Evolutionary conservation across 2,113 vertebrate genomes (phyloP).

Genomic region (Pseudopipra pipra): DNA sequence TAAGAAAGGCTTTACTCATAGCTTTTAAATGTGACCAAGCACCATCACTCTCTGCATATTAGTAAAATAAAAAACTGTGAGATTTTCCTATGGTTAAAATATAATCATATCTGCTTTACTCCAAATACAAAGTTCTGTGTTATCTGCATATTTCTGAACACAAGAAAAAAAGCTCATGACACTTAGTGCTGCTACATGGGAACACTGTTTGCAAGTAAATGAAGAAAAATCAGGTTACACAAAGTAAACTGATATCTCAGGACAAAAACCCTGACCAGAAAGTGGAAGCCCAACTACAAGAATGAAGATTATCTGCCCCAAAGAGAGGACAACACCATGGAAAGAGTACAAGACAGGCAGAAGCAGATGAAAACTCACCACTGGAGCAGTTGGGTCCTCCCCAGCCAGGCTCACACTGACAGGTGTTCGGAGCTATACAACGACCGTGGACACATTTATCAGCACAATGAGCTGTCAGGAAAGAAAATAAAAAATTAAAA

Average conservation of each 20-base stretch:
- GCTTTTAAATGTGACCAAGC: neutral
- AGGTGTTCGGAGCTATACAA: constrained; percentile 96
- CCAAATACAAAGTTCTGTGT: neutral
- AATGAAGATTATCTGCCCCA: neutral
- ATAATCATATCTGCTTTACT: neutral
- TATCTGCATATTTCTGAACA: neutral
- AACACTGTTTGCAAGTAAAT: neutral
- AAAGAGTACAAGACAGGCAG: constrained; percentile 67
- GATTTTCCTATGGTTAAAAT: neutral
- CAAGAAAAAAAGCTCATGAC: neutral
- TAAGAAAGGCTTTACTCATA: neutral
- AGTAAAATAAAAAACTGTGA: neutral
- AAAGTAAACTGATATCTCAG: neutral
- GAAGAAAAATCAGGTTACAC: neutral
- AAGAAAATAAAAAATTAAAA: constrained; percentile 44
- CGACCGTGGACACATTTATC: constrained; percentile 95
- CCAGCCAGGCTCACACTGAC: constrained; percentile 99
- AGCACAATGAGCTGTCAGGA: constrained; percentile 88
- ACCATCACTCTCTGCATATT: neutral
- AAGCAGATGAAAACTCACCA: constrained; percentile 92
- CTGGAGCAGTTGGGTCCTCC: constrained; percentile 97
- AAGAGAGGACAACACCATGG: neutral
- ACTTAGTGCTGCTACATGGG: neutral
- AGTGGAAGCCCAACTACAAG: neutral
- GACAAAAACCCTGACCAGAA: neutral